A percentile compares a stretch with the other conserved stretches of the same genome.
phyloP scores from a whole-genome alignment of 2,797 vertebrate species.

The Miichthys miiuy region DNA sequence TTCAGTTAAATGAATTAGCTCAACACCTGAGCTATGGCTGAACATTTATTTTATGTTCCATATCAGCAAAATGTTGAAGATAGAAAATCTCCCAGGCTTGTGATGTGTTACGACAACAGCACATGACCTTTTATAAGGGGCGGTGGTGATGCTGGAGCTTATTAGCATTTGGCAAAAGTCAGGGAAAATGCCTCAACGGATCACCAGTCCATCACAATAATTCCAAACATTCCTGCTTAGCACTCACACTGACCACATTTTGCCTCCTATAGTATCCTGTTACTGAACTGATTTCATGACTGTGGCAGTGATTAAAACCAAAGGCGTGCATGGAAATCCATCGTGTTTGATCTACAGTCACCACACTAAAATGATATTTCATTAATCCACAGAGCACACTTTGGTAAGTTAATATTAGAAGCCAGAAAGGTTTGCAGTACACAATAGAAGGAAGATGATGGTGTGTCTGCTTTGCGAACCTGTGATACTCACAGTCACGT shows the following conservation, averaged over 20 bases:
- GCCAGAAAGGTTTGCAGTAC: neutral
- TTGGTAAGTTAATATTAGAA: neutral
- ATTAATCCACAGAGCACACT: neutral
- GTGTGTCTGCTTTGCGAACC: neutral
- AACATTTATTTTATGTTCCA: neutral
- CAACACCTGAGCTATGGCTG: neutral
- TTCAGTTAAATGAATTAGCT: neutral
- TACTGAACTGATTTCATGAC: neutral
- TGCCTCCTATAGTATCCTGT: neutral
- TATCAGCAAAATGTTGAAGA: neutral
- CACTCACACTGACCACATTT: neutral
- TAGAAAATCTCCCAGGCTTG: neutral
- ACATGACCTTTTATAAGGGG: constrained; percentile 3
- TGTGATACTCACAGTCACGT: neutral
- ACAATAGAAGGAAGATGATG: neutral
- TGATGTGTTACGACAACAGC: constrained; percentile 16
- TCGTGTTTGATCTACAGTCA: neutral
- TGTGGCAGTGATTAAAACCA: neutral
- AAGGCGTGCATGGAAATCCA: neutral
- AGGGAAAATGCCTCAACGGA: constrained; percentile 3
- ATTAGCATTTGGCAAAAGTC: constrained; percentile 15
- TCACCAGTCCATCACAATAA: neutral
- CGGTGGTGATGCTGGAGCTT: neutral
- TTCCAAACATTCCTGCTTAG: neutral
- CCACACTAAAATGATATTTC: neutral